phyloP scores from a whole-genome alignment of 2,113 vertebrate genomes.

The Lepisosteus osseus region DNA sequence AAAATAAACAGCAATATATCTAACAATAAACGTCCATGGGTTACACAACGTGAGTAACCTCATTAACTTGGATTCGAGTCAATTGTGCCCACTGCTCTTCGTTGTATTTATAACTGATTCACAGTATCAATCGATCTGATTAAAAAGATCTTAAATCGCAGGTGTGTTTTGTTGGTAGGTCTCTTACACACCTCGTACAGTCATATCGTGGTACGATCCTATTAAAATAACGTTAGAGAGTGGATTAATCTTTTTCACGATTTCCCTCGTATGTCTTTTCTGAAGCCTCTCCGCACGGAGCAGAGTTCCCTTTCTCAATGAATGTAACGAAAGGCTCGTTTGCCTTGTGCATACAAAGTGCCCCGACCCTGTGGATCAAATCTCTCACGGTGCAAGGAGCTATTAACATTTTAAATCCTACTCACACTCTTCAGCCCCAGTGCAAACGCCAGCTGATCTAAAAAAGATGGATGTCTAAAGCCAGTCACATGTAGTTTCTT shows the following conservation, averaged over 20 bases:
- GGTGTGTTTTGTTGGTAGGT: no score
- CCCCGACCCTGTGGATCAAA: background rate
- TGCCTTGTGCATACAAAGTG: background rate
- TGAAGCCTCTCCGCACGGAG: constrained; percentile 7
- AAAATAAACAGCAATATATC: constrained; percentile 1
- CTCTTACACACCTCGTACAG: no score
- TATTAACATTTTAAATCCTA: constrained; percentile 11
- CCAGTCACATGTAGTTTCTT: constrained; percentile 42
- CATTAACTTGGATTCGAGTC: background rate
- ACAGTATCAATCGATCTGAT: background rate
- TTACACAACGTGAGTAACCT: background rate
- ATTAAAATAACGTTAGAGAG: background rate
- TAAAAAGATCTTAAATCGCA: background rate
- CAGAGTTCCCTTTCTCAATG: constrained; percentile 3
- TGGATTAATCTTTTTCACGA: constrained; percentile 11
- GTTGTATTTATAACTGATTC: background rate
- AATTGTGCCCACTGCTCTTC: background rate
- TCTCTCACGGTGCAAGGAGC: background rate
- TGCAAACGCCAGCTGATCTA: constrained; percentile 23
- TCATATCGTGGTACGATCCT: background rate
- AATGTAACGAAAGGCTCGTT: constrained; percentile 1
- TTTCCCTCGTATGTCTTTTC: background rate
- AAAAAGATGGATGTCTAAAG: constrained; percentile 34
- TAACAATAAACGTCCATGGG: background rate
- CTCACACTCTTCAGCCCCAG: constrained; percentile 1